Evolutionary conservation across 92 coral and sea anemone species (phyloP), one percentile per base, ranked within the genome.

Genomic region (Pocillopora grandis): DNA sequence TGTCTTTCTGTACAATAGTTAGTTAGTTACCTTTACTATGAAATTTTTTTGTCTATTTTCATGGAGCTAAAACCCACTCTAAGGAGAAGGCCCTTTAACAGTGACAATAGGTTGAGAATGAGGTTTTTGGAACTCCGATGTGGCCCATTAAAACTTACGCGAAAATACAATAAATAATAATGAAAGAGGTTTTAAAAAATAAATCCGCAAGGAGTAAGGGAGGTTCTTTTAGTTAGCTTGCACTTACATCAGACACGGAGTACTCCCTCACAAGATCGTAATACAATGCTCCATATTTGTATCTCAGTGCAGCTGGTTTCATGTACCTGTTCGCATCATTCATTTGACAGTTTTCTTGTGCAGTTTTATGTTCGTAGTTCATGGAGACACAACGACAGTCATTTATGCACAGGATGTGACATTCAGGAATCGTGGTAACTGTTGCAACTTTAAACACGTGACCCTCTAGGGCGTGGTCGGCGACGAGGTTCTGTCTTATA

Each of bases 251-350:
- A 42, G 52, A 42, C 52, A 62, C 9, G 20, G 19, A 20, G 78
- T 75, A 75, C 1, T 60, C 59, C 2, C 66, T 12, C 27, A 11
- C 37, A 14, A 75, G 35, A 18, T 75, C 78, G 33, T 75, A 75
- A 75, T 75, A 75, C 57, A 62, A 21, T 1, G 19, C 69, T 19
- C 70, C 72, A 9, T 9, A 13, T 63, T 78, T 37, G 35, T 36
- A 20, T 78, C 42, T 78, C 71, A 78, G 61, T 62, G 67, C 72
- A 12, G 33, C 60, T 67, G 83, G 83, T 16, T 79, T 17, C 69
- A 76, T 61, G 19, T 35, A 14, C 58, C 36, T 76, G 57, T 76
- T 76, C 11, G 13, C 80, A 76, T 76, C 66, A 11, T 60, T 76
- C 1, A 76, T 7, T 35, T 76, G 56, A 21, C 66, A 76, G 68